phyloP scores from a whole-genome alignment of 2,888 invertebrate genomes.

The Pseudanteris insignis region DNA sequence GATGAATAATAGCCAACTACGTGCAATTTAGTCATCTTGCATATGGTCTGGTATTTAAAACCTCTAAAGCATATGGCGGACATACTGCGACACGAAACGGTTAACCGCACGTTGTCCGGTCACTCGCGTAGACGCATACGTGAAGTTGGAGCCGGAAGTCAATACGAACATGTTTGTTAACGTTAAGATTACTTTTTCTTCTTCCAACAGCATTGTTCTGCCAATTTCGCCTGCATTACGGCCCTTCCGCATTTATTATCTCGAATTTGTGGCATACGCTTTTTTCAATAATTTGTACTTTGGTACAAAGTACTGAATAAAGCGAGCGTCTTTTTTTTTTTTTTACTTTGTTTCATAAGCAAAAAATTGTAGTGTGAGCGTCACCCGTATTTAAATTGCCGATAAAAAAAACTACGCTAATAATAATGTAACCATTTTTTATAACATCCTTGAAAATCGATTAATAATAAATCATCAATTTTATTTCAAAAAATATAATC shows the following conservation, averaged over 20 bases:
- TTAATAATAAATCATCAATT: too few species aligned
- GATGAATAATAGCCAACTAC: too few species aligned
- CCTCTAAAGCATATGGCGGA: constrained; percentile 34
- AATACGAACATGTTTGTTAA: constrained; percentile 35
- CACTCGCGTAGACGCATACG: constrained; percentile 31
- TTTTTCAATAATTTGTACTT: constrained; percentile 11
- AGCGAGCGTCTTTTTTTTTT: too few species aligned
- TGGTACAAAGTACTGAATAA: too few species aligned
- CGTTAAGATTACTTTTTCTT: constrained; percentile 36
- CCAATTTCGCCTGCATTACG: constrained; percentile 24
- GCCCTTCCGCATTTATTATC: constrained; percentile 26
- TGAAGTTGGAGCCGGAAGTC: constrained; percentile 32
- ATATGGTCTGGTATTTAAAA: constrained; percentile 29
- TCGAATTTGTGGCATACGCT: constrained; percentile 1
- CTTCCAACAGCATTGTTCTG: constrained; percentile 30
- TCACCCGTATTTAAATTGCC: too few species aligned
- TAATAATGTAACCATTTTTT: too few species aligned
- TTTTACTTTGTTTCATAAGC: too few species aligned
- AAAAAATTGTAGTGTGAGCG: too few species aligned
- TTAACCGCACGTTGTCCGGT: constrained; percentile 41
- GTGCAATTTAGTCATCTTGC: constrained; percentile 35
- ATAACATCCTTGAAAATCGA: too few species aligned
- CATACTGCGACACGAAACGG: constrained; percentile 31
- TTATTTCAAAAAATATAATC: too few species aligned
- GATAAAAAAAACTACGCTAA: too few species aligned